Conservation (phyloP, 2,113 vertebrate genomes). For the Formicarius rufipectus region DNA sequence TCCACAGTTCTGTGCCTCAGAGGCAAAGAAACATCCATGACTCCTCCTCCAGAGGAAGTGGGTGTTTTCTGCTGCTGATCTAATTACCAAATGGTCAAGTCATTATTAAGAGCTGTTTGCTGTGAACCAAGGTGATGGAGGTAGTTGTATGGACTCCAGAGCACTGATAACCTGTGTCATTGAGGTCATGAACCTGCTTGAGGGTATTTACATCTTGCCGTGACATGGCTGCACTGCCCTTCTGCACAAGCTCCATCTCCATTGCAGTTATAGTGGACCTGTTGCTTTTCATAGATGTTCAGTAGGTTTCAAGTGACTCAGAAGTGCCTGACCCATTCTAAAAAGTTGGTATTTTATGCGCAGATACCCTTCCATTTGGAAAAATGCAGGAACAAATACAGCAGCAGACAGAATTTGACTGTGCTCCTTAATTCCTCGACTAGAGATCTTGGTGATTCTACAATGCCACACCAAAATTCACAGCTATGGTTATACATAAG, state of each 20-base stretch:
- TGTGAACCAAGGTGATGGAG: not conserved
- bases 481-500: not conserved
- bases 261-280: not conserved
- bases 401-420: not conserved
- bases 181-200: not conserved
- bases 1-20: not conserved
- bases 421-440: not conserved
- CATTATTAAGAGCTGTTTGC: not conserved
- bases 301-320: not conserved
- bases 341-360: not conserved
- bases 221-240: not conserved
- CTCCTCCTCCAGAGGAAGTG: not conserved
- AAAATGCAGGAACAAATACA: not conserved
- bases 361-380: not conserved
- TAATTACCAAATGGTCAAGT: not conserved
- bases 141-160: fast-evolving
- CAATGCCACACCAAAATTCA: not conserved
- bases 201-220: not conserved
- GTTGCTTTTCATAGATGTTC: not conserved
- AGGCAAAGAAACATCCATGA: not conserved
- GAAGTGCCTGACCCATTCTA: not conserved
- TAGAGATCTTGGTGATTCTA: not conserved
- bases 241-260: not conserved
- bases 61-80: not conserved
- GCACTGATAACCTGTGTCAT: not conserved